phyloP scores from a whole-genome alignment of 2,888 invertebrate genomes.

The Osmoderma eremita region DNA sequence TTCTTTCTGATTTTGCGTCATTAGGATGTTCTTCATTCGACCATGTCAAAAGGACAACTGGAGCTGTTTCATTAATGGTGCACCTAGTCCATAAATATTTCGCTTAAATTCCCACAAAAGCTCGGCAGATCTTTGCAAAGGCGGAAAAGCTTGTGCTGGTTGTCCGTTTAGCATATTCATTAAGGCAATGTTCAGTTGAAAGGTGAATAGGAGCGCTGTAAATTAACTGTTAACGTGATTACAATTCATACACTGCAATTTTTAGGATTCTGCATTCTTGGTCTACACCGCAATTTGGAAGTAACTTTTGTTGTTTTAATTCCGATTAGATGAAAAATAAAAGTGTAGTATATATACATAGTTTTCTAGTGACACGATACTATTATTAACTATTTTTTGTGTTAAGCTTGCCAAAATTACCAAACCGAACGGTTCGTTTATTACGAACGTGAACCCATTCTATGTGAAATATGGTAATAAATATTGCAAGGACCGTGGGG shows the following conservation, averaged over 20 bases:
- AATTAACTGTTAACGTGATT: conserved; percentile 18
- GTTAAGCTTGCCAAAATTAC: too few relatives aligned
- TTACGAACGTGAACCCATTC: too few relatives aligned
- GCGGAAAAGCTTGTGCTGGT: conserved; percentile 5
- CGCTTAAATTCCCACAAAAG: conserved; percentile 12
- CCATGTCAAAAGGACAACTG: not conserved
- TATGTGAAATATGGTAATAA: too few relatives aligned
- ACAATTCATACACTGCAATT: conserved; percentile 9
- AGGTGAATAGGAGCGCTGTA: conserved; percentile 28
- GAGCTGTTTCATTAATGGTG: not conserved
- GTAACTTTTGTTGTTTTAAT: too few relatives aligned
- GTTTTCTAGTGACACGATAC: too few relatives aligned
- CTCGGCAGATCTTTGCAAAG: not conserved
- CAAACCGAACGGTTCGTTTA: too few relatives aligned
- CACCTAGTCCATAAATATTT: not conserved
- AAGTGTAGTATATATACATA: too few relatives aligned
- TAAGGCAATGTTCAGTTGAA: conserved; percentile 27
- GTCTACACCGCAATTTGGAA: not conserved
- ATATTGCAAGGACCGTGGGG: too few relatives aligned
- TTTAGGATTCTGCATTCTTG: not conserved
- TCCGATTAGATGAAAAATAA: too few relatives aligned
- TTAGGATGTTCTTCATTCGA: too few relatives aligned
- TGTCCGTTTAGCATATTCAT: conserved; percentile 19
- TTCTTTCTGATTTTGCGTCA: too few relatives aligned
- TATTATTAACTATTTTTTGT: too few relatives aligned